These are phyloP conservation scores for Caligus rogercresseyi DNA, from an alignment of 1,140 invertebrate genomes.

Conservation along the genomic window DNA sequence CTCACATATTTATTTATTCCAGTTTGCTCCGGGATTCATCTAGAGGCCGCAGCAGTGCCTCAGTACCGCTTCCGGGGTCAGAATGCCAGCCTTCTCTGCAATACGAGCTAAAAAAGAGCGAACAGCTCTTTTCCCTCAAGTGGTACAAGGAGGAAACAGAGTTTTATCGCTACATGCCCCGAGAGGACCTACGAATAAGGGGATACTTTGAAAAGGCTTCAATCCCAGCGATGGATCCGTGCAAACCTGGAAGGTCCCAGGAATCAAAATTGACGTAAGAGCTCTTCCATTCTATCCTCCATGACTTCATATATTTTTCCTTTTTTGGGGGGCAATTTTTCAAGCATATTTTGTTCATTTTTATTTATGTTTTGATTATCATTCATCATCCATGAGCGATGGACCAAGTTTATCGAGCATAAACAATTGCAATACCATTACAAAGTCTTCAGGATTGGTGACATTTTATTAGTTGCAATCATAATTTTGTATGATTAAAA, in stretches of 20 bases:
- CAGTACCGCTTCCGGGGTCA: constrained; percentile 6
- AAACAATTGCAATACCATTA: too few relatives aligned
- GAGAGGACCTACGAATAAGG: not conserved
- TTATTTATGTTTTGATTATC: too few relatives aligned
- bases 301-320: too few relatives aligned
- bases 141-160: constrained; percentile 18
- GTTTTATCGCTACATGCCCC: constrained; percentile 8
- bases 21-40: constrained; percentile 5
- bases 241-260: constrained; percentile 12
- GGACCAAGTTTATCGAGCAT: too few relatives aligned
- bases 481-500: too few relatives aligned
- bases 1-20: not conserved
- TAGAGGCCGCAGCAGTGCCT: constrained; percentile 11
- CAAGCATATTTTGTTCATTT: too few relatives aligned
- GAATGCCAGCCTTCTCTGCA: constrained; percentile 13
- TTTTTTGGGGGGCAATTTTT: too few relatives aligned
- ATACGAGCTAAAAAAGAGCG: constrained; percentile 13
- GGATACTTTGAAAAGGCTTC: not conserved
- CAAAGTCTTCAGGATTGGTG: too few relatives aligned
- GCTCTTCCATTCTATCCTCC: too few relatives aligned
- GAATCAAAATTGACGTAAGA: constrained; percentile 17
- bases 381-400: too few relatives aligned
- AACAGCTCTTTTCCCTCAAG: constrained; percentile 12
- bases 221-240: not conserved
- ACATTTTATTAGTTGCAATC: too few relatives aligned